Evolutionary conservation across 1,140 invertebrate genomes (phyloP).

Genomic region (Calliphora vicina): DNA sequence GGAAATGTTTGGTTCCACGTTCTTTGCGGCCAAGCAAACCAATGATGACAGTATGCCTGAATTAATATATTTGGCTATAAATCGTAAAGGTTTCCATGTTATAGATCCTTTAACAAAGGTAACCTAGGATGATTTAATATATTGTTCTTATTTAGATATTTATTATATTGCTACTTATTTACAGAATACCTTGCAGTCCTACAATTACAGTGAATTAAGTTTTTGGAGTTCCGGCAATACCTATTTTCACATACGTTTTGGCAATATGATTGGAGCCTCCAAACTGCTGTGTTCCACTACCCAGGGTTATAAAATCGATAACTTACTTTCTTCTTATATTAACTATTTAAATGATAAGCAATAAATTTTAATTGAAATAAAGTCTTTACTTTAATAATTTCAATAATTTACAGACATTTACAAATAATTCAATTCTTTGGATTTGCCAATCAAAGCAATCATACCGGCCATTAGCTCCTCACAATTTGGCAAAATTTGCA

Average conservation of each 20-base stretch:
- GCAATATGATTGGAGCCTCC: slow-evolving; percentile 83
- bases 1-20: slow-evolving; percentile 90
- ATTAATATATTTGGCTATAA: slow-evolving; percentile 88
- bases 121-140: slow-evolving; percentile 38
- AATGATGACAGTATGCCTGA: slow-evolving; percentile 86
- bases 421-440: slow-evolving; percentile 47
- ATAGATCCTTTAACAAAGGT: slow-evolving; percentile 88
- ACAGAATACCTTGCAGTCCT: slow-evolving; percentile 81
- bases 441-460: slow-evolving; percentile 72
- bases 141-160: background rate
- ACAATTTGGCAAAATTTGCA: slow-evolving; percentile 81
- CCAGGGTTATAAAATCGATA: slow-evolving; percentile 96
- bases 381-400: too few species aligned
- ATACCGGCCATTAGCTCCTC: slow-evolving; percentile 84
- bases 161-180: slow-evolving; percentile 48
- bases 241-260: slow-evolving; percentile 94
- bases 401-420: background rate
- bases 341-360: slow-evolving; percentile 47
- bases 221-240: slow-evolving; percentile 95
- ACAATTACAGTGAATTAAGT: slow-evolving; percentile 86
- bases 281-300: slow-evolving; percentile 93
- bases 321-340: slow-evolving; percentile 92
- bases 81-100: slow-evolving; percentile 87
- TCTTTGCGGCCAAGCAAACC: slow-evolving; percentile 93
- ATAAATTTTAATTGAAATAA: background rate